Percentiles rank a stretch among this genome's conserved stretches.
These are phyloP conservation scores for Geophilus truncorum DNA, from an alignment of 2,888 invertebrate species.

Conservation along the genomic window DNA sequence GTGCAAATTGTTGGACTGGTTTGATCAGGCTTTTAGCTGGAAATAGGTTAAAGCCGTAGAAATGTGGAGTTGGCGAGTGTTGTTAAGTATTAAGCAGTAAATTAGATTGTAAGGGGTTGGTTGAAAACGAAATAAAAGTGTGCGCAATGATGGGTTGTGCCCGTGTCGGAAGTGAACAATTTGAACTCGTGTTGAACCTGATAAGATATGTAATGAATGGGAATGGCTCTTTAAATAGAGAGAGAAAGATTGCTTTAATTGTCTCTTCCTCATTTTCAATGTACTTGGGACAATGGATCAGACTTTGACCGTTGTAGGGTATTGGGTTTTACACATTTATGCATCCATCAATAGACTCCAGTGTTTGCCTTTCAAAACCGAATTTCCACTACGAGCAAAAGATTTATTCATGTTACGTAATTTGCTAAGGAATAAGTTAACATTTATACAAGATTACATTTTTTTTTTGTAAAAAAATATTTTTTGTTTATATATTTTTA, in stretches of 20 bases:
- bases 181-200: slow-evolving; percentile 27
- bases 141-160: slow-evolving; percentile 24
- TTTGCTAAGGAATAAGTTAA: not conserved
- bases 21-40: not conserved
- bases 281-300: slow-evolving; percentile 21
- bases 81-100: slow-evolving; percentile 5
- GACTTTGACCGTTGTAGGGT: not conserved
- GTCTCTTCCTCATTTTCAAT: slow-evolving; percentile 27
- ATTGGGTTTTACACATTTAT: not conserved
- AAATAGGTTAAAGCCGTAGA: not conserved
- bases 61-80: not conserved
- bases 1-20: not conserved
- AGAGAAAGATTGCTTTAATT: slow-evolving; percentile 22
- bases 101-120: slow-evolving; percentile 18
- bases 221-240: slow-evolving; percentile 25
- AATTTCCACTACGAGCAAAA: not conserved
- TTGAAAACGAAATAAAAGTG: slow-evolving; percentile 24
- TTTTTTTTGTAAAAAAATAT: too few relatives aligned
- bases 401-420: not conserved
- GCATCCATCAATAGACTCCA: not conserved
- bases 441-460: not conserved
- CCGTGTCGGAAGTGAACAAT: slow-evolving; percentile 27
- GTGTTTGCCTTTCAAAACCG: not conserved
- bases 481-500: too few relatives aligned
- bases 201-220: slow-evolving; percentile 27